Conservation (phyloP, 1,140 invertebrate genomes). For the Tetramorium simillimum region DNA sequence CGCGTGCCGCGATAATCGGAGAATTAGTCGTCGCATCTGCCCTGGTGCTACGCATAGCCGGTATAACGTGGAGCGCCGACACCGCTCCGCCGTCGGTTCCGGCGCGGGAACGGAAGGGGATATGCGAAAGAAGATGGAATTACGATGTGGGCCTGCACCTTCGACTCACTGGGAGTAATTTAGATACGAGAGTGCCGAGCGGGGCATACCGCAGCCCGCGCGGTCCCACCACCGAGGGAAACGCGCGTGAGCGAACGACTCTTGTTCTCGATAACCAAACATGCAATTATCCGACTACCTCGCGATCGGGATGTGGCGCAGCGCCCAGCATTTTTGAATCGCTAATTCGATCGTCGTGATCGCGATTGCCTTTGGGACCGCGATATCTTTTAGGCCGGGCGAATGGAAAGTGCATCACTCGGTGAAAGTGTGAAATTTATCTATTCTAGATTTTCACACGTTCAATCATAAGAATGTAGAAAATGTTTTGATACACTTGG, state of each 20-base stretch:
- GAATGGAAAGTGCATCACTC: not conserved
- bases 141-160: conserved; percentile 38
- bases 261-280: conserved; percentile 74
- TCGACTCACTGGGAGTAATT: conserved; percentile 37
- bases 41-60: not conserved
- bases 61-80: not conserved
- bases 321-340: not conserved
- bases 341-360: not conserved
- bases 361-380: not conserved
- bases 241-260: conserved; percentile 39
- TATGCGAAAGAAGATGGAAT: conserved; percentile 42
- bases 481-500: not conserved
- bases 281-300: conserved; percentile 66
- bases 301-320: conserved; percentile 4
- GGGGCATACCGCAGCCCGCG: not conserved
- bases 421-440: not conserved
- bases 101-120: not conserved
- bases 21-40: conserved; percentile 70
- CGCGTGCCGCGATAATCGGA: conserved; percentile 71
- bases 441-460: not conserved
- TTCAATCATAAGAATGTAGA: not conserved
- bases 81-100: not conserved
- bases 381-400: not conserved
- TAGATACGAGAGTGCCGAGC: conserved; percentile 26
- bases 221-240: not conserved